Evolutionary conservation across 64 coral and sea anemone species (phyloP), one percentile per base, ranked within the genome.

Genomic region (Stichodactyla mertensii): DNA sequence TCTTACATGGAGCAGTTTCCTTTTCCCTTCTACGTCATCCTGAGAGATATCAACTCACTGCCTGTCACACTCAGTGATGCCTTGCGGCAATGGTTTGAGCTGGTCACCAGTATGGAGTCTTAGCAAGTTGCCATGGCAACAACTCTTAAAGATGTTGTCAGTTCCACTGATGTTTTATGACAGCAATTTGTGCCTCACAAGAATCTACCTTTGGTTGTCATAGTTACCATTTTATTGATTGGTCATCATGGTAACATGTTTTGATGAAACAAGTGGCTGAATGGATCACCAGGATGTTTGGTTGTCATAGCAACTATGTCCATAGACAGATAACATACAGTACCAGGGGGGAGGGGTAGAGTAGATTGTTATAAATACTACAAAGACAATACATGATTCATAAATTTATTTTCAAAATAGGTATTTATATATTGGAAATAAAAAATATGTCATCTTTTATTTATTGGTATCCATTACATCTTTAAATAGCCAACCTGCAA

Each of bases 1-100:
- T 90, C 97, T n/a, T 99, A 99, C 86, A 92, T 99, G 85, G 97
- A 95, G 31, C 90, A 95, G 85, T 99, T 99, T 36, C 92, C 92
- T 4, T 99, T 94, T 13, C 92, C 93, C 4, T 95, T 95, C 78
- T 99, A 94, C 77, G 85, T 99, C 28, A 94, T 94, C 52, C 89
- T 95, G 13, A 85, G 93, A 11, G 93, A 99, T 23, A 95, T 95
- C 52, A 99, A 90, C 82, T 84, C 97, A 7, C 86, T 99, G 28
- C 97, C 97, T 22, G 77, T 89, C 12, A 95, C 88, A 14, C 28
- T 95, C 23, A 99, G 97, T 86, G 97, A 99, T 74, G 93, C 97
- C 9, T 74, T 99, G 55, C 86, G 97, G n/a, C 97, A 99, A 71
- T 99, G 97, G 97, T 99, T 99, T 92, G 95, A 98, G 77, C 85